Percentiles rank a stretch among this genome's conserved stretches.
Conservation (phyloP, 2,888 invertebrate genomes). For the Andrena fulva region DNA sequence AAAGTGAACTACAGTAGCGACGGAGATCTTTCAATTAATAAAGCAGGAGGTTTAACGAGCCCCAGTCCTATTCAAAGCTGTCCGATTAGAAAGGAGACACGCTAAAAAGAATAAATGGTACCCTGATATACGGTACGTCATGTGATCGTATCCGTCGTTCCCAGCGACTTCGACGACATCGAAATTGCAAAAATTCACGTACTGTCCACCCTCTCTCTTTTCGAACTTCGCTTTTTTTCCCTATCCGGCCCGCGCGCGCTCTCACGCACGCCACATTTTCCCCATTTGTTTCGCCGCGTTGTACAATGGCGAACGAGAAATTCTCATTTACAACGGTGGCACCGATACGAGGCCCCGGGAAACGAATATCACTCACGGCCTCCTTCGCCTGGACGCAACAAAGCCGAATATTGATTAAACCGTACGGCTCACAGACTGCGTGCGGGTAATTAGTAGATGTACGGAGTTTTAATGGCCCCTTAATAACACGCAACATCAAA, state of each 20-base stretch:
- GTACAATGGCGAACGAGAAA: conserved; percentile 37
- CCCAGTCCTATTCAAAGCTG: not conserved
- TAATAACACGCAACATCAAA: conserved; percentile 82
- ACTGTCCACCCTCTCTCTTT: conserved; percentile 21
- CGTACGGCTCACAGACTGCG: conserved; percentile 73
- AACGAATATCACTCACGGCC: conserved; percentile 58
- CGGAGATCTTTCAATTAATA: not conserved
- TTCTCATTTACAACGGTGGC: conserved; percentile 49
- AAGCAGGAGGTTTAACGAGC: not conserved
- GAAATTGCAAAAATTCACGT: conserved; percentile 67
- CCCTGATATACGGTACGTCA: conserved; percentile 27
- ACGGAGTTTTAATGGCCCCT: conserved; percentile 81
- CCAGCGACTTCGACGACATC: conserved; percentile 47
- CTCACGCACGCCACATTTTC: conserved; percentile 12
- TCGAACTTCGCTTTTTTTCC: conserved; percentile 18
- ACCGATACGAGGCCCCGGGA: conserved; percentile 44
- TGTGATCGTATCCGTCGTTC: conserved; percentile 39
- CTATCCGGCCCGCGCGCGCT: not conserved
- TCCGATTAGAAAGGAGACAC: conserved; percentile 38
- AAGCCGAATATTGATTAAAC: conserved; percentile 80
- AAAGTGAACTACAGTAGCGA: not conserved
- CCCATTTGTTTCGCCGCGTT: conserved; percentile 42
- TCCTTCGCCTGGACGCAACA: conserved; percentile 72
- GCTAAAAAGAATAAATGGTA: conserved; percentile 27
- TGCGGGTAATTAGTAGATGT: conserved; percentile 82